Conservation (phyloP, 2,888 invertebrate species). For the Meandrusa payeni region DNA sequence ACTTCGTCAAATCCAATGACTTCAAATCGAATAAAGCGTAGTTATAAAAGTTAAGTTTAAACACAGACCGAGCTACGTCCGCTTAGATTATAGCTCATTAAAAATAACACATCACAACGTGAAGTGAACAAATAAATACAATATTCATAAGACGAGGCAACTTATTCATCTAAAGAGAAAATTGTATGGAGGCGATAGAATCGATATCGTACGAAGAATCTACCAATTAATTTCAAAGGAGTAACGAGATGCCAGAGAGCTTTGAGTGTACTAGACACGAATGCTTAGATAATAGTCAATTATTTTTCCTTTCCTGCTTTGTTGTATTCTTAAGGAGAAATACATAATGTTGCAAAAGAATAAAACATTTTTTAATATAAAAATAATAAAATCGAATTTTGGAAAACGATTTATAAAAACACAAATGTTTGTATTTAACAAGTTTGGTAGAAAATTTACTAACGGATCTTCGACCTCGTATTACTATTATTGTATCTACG, state of each 20-base stretch:
- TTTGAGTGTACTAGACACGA: conserved; percentile 23
- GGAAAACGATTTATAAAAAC: too few relatives aligned
- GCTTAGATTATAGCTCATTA: conserved; percentile 17
- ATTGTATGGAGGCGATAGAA: conserved; percentile 37
- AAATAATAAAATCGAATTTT: too few relatives aligned
- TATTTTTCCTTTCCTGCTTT: not conserved
- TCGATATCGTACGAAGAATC: conserved; percentile 60
- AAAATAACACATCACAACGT: conserved; percentile 21
- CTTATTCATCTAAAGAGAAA: conserved; percentile 26
- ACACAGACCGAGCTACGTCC: not conserved
- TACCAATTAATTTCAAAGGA: conserved; percentile 65
- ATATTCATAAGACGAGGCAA: conserved; percentile 19
- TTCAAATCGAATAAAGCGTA: too few relatives aligned
- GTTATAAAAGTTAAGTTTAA: too few relatives aligned
- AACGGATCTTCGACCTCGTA: too few relatives aligned
- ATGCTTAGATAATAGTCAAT: conserved; percentile 1
- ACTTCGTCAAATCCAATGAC: too few relatives aligned
- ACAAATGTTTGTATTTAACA: too few relatives aligned
- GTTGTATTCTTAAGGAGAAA: not conserved
- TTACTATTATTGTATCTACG: too few relatives aligned
- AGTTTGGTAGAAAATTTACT: too few relatives aligned
- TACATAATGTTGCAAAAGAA: not conserved
- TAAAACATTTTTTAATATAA: not conserved
- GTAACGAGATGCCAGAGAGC: conserved; percentile 47
- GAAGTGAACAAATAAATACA: conserved; percentile 5